These are phyloP conservation scores for Sarcophaga caerulescens DNA, from an alignment of 2,888 invertebrate genomes.

Conservation along the genomic window DNA sequence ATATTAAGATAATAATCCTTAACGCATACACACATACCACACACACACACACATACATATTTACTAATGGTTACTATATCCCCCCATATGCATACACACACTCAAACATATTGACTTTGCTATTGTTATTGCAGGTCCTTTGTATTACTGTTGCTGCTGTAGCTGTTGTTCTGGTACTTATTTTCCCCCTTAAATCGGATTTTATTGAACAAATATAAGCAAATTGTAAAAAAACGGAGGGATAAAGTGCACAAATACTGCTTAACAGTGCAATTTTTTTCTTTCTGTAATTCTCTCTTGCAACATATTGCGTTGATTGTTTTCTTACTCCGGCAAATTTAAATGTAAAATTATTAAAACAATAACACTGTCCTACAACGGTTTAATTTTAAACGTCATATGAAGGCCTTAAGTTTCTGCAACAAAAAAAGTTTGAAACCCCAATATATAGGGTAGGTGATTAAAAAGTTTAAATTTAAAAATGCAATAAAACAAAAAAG, in stretches of 20 bases:
- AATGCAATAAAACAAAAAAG: no score
- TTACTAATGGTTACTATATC: not conserved
- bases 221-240: slow-evolving; percentile 40
- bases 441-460: no score
- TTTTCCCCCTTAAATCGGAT: slow-evolving; percentile 30
- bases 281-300: not conserved
- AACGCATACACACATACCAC: slow-evolving; percentile 33
- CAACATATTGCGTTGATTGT: slow-evolving; percentile 56
- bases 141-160: not conserved
- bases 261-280: slow-evolving; percentile 36
- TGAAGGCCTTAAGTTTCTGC: no score
- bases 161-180: not conserved
- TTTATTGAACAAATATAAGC: slow-evolving; percentile 44
- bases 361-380: not conserved
- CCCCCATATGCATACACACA: not conserved
- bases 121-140: not conserved
- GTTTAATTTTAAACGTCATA: not conserved
- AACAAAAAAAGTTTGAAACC: no score
- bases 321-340: not conserved
- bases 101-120: not conserved
- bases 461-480: no score
- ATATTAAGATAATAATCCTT: slow-evolving; percentile 68
- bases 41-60: not conserved
- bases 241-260: slow-evolving; percentile 12
- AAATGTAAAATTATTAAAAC: not conserved